Evolutionary conservation across 1,140 invertebrate species (phyloP).

Genomic region (Zaprionus kolodkinae): DNA sequence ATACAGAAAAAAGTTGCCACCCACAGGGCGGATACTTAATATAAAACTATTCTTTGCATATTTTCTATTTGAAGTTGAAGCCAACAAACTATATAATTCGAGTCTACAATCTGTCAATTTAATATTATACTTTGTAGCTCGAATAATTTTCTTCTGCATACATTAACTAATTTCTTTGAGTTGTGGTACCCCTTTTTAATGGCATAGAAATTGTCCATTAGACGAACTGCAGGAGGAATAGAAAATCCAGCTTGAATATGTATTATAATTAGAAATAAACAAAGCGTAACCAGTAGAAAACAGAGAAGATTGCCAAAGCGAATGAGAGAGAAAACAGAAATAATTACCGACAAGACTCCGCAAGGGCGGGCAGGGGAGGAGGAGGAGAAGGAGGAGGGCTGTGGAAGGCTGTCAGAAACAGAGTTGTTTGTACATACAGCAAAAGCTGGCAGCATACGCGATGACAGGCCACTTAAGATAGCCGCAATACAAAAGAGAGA

Average conservation of each 20-base stretch:
- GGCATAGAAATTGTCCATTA: background rate
- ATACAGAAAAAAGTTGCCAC: background rate
- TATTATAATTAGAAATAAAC: slow-evolving; percentile 8
- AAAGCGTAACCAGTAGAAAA: slow-evolving; percentile 5
- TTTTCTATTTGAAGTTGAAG: background rate
- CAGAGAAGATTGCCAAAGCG: background rate
- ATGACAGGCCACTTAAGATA: slow-evolving; percentile 11
- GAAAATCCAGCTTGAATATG: background rate
- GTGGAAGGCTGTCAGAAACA: background rate
- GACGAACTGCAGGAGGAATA: background rate
- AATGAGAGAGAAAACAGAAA: background rate
- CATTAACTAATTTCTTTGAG: background rate
- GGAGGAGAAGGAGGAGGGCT: background rate
- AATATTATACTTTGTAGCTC: background rate
- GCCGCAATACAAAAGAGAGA: background rate
- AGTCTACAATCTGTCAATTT: background rate
- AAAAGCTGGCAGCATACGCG: slow-evolving; percentile 2
- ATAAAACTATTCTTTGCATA: background rate
- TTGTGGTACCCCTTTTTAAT: background rate
- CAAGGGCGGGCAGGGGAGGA: background rate
- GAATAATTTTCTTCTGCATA: background rate
- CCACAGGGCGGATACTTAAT: background rate
- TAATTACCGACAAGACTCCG: slow-evolving; percentile 3
- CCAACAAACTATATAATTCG: background rate
- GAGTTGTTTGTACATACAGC: background rate